Percentiles rank a stretch among this genome's conserved stretches.
Evolutionary conservation across 1,140 invertebrate species (phyloP).

Genomic region (Samia ricini): DNA sequence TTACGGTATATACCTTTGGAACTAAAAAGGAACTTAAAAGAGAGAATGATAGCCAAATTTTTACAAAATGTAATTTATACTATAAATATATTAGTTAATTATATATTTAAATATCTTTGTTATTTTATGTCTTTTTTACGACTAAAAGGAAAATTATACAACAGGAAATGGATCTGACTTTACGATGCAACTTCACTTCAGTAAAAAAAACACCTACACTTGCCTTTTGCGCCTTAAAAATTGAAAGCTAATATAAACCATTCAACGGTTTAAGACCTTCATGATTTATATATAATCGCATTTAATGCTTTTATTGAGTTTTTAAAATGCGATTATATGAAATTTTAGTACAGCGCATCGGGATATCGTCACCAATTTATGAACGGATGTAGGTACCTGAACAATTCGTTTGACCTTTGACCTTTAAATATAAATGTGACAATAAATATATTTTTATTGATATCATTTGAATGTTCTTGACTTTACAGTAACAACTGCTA

Average conservation of each 20-base stretch:
- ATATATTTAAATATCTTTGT: too few relatives aligned
- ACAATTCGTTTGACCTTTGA: neutral
- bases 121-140: too few relatives aligned
- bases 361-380: slow-evolving; percentile 26
- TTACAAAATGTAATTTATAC: too few relatives aligned
- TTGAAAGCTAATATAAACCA: neutral
- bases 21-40: too few relatives aligned
- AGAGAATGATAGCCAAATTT: too few relatives aligned
- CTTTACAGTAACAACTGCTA: too few relatives aligned
- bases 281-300: slow-evolving; percentile 25
- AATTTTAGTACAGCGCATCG: slow-evolving; percentile 31
- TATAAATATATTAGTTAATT: too few relatives aligned
- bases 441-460: neutral
- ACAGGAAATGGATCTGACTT: too few relatives aligned
- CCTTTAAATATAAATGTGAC: neutral
- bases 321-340: slow-evolving; percentile 37
- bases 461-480: neutral
- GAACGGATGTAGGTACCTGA: neutral
- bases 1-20: too few relatives aligned
- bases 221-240: neutral
- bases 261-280: slow-evolving; percentile 17
- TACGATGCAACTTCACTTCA: too few relatives aligned
- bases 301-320: slow-evolving; percentile 34
- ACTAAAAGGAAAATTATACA: too few relatives aligned
- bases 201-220: neutral